Conservation (phyloP, 2,113 vertebrate species). For the Ariopsis seemanni region DNA sequence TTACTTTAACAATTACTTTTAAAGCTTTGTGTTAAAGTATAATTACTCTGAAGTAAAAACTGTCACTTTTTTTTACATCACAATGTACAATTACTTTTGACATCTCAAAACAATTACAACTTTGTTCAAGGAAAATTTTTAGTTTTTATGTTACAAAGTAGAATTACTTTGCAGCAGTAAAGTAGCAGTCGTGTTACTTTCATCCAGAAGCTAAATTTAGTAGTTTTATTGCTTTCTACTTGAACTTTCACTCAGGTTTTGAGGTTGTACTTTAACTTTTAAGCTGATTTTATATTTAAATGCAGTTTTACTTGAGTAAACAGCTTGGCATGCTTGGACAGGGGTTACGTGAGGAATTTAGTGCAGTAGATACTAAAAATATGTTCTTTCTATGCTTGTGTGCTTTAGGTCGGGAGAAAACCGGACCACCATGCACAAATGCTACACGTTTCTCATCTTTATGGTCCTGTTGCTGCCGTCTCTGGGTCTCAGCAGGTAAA, state of each 20-base stretch:
- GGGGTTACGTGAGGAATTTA: neutral
- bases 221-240: neutral
- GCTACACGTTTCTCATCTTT: slow-evolving; percentile 98
- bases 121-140: neutral
- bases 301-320: neutral
- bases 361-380: neutral
- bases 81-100: neutral
- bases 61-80: no score
- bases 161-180: no score
- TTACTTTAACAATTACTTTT: no score
- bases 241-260: neutral
- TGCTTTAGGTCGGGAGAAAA: slow-evolving; percentile 88
- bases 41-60: no score
- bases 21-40: no score
- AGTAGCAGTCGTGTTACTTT: neutral
- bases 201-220: neutral
- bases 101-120: neutral
- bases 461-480: slow-evolving; percentile 97
- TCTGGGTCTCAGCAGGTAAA: slow-evolving; percentile 92
- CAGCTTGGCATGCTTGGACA: neutral
- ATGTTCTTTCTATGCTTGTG: neutral
- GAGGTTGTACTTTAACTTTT: neutral
- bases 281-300: neutral
- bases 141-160: neutral
- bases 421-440: slow-evolving; percentile 98